phyloP scores from a whole-genome alignment of 2,797 vertebrate genomes.

The Aeoliscus strigatus region DNA sequence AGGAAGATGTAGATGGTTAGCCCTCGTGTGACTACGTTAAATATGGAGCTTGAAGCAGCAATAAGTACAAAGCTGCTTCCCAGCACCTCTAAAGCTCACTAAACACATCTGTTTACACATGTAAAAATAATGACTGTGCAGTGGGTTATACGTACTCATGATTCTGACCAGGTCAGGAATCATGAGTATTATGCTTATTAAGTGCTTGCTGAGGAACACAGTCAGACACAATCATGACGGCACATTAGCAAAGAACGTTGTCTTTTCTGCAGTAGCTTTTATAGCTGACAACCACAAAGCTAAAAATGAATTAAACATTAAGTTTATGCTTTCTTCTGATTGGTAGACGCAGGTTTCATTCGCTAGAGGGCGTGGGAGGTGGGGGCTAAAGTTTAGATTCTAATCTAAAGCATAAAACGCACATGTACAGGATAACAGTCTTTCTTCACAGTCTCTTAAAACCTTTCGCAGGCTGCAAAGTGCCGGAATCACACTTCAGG shows the following conservation, averaged over 20 bases:
- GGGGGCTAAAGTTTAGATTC: slow-evolving; percentile 18
- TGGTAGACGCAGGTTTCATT: slow-evolving; percentile 52
- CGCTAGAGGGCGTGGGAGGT: slow-evolving; percentile 14
- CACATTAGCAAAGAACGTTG: too few species aligned
- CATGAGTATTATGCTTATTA: too few species aligned
- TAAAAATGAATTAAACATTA: slow-evolving; percentile 34
- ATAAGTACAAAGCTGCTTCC: not conserved
- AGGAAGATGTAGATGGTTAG: not conserved
- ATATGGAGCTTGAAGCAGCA: slow-evolving; percentile 1
- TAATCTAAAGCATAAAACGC: slow-evolving; percentile 29
- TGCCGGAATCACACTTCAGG: slow-evolving; percentile 48
- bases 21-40: not conserved
- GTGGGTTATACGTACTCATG: too few species aligned
- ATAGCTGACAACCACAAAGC: slow-evolving; percentile 5
- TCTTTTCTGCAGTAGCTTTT: too few species aligned
- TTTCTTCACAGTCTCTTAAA: slow-evolving; percentile 67
- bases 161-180: too few species aligned
- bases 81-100: not conserved
- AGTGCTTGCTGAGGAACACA: too few species aligned
- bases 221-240: too few species aligned
- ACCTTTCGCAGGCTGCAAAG: slow-evolving; percentile 57
- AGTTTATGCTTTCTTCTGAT: slow-evolving; percentile 51
- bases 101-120: not conserved
- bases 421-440: slow-evolving; percentile 35
- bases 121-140: too few species aligned